Percentiles rank a stretch among this genome's conserved stretches.
Evolutionary conservation across 2,888 invertebrate genomes (phyloP).

Genomic region (Pycnomerus fuliginosus): DNA sequence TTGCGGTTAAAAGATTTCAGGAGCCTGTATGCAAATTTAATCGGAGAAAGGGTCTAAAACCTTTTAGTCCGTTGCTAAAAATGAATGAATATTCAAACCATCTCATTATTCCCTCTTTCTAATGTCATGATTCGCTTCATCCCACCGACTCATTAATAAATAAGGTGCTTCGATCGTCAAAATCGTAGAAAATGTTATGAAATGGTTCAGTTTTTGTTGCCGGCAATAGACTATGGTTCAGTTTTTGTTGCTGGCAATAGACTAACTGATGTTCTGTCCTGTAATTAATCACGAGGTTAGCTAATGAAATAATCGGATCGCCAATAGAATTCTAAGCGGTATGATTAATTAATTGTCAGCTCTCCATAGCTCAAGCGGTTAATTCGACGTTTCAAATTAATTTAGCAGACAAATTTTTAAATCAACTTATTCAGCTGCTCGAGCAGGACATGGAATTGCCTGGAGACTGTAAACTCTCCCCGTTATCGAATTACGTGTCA

Average conservation of each 20-base stretch:
- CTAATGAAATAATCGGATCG: constrained; percentile 12
- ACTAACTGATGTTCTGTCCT: constrained; percentile 3
- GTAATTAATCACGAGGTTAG: constrained; percentile 13
- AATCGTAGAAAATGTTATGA: no score
- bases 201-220: neutral
- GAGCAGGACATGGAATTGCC: no score
- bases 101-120: constrained; percentile 11
- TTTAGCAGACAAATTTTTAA: no score
- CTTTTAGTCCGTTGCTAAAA: no score
- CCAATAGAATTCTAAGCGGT: constrained; percentile 4
- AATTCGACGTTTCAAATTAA: no score
- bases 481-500: no score
- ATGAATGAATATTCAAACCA: constrained; percentile 14
- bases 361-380: no score
- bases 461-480: no score
- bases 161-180: no score
- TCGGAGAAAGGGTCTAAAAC: constrained; percentile 3
- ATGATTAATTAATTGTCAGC: constrained; percentile 8
- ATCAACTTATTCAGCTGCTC: no score
- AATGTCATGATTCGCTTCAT: constrained; percentile 11
- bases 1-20: constrained; percentile 8
- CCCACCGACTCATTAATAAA: no score
- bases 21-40: constrained; percentile 6
- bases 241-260: neutral
- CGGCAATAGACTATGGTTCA: neutral